Percentiles rank a stretch among this genome's conserved stretches.
phyloP scores from a whole-genome alignment of 2,888 invertebrate genomes.

The Acanthococcus lagerstroemiae region DNA sequence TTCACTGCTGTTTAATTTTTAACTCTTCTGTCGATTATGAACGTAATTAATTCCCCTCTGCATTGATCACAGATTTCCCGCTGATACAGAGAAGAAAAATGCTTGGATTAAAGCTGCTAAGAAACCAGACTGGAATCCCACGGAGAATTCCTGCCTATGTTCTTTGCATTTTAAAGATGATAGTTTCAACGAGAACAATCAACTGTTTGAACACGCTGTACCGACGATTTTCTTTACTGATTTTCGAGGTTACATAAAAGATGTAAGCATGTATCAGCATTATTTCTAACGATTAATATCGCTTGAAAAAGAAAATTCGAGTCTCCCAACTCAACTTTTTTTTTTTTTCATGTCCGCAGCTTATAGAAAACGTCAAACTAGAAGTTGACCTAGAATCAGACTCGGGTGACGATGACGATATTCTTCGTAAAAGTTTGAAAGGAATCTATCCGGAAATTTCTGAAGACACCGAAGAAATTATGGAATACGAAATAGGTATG shows the following conservation, averaged over 20 bases:
- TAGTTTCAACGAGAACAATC: constrained; percentile 6
- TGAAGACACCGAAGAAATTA: background rate
- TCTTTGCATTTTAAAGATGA: constrained; percentile 14
- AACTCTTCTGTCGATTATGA: background rate
- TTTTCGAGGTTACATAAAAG: constrained; percentile 4
- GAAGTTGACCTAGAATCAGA: background rate
- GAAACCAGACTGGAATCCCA: background rate
- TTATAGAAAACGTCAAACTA: background rate
- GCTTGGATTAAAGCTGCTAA: constrained; percentile 4
- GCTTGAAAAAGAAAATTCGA: too few species aligned
- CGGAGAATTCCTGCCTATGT: background rate
- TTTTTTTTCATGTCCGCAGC: background rate
- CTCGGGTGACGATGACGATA: background rate
- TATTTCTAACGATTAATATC: background rate
- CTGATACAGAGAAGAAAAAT: background rate
- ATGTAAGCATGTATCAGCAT: background rate
- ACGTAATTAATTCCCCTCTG: background rate
- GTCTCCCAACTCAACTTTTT: background rate
- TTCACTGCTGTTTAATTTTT: background rate
- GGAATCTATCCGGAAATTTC: background rate
- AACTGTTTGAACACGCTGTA: constrained; percentile 6
- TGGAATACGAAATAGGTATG: background rate
- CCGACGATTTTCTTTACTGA: constrained; percentile 18
- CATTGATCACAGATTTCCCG: constrained; percentile 6
- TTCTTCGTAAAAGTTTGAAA: background rate